These are phyloP conservation scores for Aptenodytes patagonicus DNA, from an alignment of 2,113 vertebrate genomes.

Conservation along the genomic window DNA sequence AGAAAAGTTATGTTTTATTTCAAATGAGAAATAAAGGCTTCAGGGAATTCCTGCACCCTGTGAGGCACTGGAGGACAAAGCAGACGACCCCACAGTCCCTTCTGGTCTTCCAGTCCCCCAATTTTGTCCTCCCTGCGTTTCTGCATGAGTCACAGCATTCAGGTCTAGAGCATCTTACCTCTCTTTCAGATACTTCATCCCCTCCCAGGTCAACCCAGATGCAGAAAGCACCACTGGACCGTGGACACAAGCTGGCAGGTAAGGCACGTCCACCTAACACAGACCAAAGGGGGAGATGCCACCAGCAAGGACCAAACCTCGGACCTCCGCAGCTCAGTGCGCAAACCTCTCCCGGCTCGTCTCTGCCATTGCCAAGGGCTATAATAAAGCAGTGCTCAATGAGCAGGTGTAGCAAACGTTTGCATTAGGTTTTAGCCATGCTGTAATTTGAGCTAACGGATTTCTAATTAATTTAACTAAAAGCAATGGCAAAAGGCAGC, in stretches of 20 bases:
- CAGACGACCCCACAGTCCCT: neutral
- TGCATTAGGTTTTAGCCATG: neutral
- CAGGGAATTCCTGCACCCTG: too few species aligned
- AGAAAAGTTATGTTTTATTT: neutral
- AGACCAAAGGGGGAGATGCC: neutral
- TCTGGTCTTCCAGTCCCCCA: neutral
- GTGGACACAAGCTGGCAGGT: neutral
- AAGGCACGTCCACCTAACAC: neutral
- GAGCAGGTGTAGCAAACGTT: neutral
- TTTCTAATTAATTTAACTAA: neutral
- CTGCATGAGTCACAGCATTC: neutral
- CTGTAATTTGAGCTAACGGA: neutral
- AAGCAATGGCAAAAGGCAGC: accelerated
- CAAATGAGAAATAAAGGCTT: neutral
- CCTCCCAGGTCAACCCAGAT: neutral
- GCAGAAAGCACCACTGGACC: neutral
- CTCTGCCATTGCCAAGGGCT: neutral
- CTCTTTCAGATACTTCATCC: neutral
- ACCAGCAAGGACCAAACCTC: neutral
- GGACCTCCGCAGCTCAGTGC: accelerated
- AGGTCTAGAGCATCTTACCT: neutral
- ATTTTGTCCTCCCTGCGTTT: neutral
- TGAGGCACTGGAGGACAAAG: neutral
- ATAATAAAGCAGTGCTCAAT: neutral
- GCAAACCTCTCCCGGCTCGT: neutral